Conservation (phyloP, 1,140 invertebrate genomes). For the Drosophila auraria region DNA sequence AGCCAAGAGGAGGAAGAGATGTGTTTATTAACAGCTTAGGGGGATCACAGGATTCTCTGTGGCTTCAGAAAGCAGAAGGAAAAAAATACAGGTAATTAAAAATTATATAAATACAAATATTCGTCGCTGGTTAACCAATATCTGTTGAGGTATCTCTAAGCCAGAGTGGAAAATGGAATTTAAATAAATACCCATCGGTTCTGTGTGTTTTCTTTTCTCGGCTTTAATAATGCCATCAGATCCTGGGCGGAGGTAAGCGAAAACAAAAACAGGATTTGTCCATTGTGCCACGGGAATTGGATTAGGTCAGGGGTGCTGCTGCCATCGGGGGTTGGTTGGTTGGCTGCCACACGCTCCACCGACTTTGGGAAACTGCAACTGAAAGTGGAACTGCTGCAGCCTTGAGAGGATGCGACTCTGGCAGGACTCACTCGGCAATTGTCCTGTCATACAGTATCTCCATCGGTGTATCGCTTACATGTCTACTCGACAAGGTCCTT, state of each 20-base stretch:
- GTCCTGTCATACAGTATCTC: conserved; percentile 50
- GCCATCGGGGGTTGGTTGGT: conserved; percentile 32
- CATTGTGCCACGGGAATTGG: conserved; percentile 70
- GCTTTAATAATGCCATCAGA: conserved; percentile 19
- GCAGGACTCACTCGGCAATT: conserved; percentile 35
- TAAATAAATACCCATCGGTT: conserved; percentile 32
- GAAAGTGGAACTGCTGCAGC: conserved; percentile 25
- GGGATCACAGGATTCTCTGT: conserved; percentile 31
- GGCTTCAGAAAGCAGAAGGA: background rate
- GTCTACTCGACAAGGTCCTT: conserved; percentile 72
- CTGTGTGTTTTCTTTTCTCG: conserved; percentile 43
- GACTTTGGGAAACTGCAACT: conserved; percentile 28
- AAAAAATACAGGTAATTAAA: background rate
- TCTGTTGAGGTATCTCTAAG: background rate
- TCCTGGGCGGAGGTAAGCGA: conserved; percentile 12
- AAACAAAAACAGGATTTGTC: conserved; percentile 80
- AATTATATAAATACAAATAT: background rate
- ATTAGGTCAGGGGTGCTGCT: conserved; percentile 60
- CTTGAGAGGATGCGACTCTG: conserved; percentile 16
- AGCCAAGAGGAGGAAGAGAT: conserved; percentile 37
- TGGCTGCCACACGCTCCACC: conserved; percentile 67
- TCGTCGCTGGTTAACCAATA: conserved; percentile 5
- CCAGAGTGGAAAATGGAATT: conserved; percentile 17
- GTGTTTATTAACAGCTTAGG: conserved; percentile 71
- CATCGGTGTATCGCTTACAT: conserved; percentile 70